Percentiles rank a stretch among this genome's conserved stretches.
These are phyloP conservation scores for Carollia perspicillata DNA, from an alignment of 2,113 vertebrate genomes.

Conservation along the genomic window DNA sequence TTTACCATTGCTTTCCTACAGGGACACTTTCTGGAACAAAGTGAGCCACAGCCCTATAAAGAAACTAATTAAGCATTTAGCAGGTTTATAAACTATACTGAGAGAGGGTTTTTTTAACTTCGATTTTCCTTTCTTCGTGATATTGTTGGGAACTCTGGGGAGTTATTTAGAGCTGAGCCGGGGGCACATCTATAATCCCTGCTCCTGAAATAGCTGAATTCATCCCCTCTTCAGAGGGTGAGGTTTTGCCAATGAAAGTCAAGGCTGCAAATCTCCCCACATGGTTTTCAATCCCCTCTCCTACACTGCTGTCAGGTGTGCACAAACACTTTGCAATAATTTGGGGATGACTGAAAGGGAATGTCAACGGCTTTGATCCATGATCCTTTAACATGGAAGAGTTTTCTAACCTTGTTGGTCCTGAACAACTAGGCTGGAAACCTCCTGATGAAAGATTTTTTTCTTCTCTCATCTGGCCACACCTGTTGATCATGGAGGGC, in stretches of 20 bases:
- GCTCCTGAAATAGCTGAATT: slow-evolving; percentile 22
- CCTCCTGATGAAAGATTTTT: not conserved
- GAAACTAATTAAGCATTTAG: not conserved
- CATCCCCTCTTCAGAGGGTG: not conserved
- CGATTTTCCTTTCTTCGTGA: not conserved
- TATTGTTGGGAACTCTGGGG: not conserved
- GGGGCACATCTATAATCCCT: not conserved
- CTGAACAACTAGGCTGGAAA: not conserved
- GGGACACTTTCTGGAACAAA: not conserved
- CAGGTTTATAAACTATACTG: not conserved
- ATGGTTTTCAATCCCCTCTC: not conserved
- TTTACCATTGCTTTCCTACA: not conserved
- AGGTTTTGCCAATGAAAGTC: not conserved
- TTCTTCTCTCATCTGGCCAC: not conserved
- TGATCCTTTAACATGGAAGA: not conserved
- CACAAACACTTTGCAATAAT: slow-evolving; percentile 13
- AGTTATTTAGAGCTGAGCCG: not conserved
- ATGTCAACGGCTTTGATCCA: slow-evolving; percentile 29
- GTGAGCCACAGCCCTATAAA: not conserved
- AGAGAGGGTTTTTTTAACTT: not conserved
- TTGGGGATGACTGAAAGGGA: not conserved
- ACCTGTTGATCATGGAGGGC: not conserved
- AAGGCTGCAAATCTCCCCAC: not conserved
- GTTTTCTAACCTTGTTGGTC: not conserved
- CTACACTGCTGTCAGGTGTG: not conserved